These are phyloP conservation scores for Sturmia bella DNA, from an alignment of 2,888 invertebrate species.

Conservation along the genomic window DNA sequence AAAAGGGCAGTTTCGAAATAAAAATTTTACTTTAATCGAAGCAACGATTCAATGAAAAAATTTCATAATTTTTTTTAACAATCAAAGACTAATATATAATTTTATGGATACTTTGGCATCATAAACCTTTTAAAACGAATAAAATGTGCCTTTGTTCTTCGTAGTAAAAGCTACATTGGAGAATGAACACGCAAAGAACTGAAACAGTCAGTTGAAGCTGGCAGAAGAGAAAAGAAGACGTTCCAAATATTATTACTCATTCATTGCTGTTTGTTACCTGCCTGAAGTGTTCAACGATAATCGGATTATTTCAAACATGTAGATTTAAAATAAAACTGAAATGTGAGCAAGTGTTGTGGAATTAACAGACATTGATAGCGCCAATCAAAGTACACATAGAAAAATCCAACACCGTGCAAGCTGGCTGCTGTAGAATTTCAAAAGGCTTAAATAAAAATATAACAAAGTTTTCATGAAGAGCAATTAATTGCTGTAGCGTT, in stretches of 20 bases:
- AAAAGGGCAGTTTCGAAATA: too few species aligned
- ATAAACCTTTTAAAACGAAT: slow-evolving; percentile 51
- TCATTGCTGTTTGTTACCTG: slow-evolving; percentile 55
- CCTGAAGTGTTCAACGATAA: slow-evolving; percentile 50
- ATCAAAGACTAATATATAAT: slow-evolving; percentile 11
- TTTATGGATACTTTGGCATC: slow-evolving; percentile 15
- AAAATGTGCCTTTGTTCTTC: neutral
- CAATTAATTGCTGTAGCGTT: too few species aligned
- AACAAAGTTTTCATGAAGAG: too few species aligned
- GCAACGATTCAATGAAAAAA: slow-evolving; percentile 18
- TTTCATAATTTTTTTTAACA: slow-evolving; percentile 7
- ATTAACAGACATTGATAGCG: slow-evolving; percentile 31
- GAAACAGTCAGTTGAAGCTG: slow-evolving; percentile 15
- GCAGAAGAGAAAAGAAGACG: slow-evolving; percentile 19
- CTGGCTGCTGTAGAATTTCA: too few species aligned
- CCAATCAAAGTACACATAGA: neutral
- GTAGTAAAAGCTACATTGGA: neutral
- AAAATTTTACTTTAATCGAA: neutral
- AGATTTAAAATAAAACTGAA: slow-evolving; percentile 3
- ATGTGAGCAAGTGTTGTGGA: slow-evolving; percentile 12
- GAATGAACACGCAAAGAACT: neutral
- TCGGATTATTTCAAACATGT: slow-evolving; percentile 59
- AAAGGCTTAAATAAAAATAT: too few species aligned
- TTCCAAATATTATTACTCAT: slow-evolving; percentile 41
- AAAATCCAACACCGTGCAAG: too few species aligned